Evolutionary conservation across 2,797 vertebrate species (phyloP).

Genomic region (Meda fulgida): DNA sequence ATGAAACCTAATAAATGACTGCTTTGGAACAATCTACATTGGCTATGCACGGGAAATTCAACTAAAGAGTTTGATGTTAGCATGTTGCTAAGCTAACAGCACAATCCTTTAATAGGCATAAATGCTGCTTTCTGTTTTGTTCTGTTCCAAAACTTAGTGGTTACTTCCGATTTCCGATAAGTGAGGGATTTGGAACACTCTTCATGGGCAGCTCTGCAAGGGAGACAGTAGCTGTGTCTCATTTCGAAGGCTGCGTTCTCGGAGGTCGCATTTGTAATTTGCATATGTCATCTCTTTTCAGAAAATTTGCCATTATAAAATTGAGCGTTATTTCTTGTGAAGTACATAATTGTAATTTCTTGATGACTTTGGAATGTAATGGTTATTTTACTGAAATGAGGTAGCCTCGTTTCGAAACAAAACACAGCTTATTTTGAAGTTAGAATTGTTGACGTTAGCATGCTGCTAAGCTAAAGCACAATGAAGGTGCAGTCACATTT

Average conservation of each 20-base stretch:
- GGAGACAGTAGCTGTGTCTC: no score
- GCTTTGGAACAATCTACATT: neutral
- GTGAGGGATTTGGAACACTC: neutral
- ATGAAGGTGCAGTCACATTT: neutral
- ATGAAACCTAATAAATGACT: neutral
- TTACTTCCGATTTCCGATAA: neutral
- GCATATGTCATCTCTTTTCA: neutral
- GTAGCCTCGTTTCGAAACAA: neutral
- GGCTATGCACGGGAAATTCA: neutral
- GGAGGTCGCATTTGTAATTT: neutral
- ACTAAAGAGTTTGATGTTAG: neutral
- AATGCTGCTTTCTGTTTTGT: neutral
- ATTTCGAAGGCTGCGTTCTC: neutral
- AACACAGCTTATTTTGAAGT: neutral
- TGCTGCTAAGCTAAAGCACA: slow-evolving; percentile 2
- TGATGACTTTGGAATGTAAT: neutral
- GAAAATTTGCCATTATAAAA: neutral
- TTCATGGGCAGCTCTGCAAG: neutral
- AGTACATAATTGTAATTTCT: neutral
- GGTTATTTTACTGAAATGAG: neutral
- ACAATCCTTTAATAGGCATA: neutral
- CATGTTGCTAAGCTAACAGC: neutral
- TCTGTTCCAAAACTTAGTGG: neutral
- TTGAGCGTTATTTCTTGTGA: neutral
- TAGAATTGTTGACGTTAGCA: neutral